Percentiles rank a stretch among this genome's conserved stretches.
Evolutionary conservation across 2,113 vertebrate genomes (phyloP).

Genomic region (Salminus brasiliensis): DNA sequence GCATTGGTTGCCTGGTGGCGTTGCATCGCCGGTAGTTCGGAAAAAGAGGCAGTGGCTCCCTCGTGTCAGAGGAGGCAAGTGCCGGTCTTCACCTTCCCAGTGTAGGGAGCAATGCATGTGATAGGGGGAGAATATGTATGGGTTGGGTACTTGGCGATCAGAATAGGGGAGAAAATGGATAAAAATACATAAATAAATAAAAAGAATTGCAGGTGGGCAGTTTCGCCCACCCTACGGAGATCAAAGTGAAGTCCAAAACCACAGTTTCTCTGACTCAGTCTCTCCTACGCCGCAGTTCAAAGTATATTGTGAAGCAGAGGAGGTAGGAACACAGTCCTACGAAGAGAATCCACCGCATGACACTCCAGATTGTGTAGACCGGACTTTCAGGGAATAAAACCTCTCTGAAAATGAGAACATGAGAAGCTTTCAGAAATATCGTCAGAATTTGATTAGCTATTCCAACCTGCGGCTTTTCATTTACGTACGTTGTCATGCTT

Average conservation of each 20-base stretch:
- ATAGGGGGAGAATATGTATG: too few relatives aligned
- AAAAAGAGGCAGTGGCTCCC: too few relatives aligned
- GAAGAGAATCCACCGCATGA: constrained; percentile 37
- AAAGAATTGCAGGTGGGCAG: not conserved
- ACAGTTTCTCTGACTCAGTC: too few relatives aligned
- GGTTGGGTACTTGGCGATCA: too few relatives aligned
- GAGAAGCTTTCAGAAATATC: not conserved
- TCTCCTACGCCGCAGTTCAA: not conserved
- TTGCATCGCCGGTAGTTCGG: too few relatives aligned
- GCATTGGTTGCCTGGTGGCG: too few relatives aligned
- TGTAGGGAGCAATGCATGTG: too few relatives aligned
- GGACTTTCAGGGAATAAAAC: not conserved
- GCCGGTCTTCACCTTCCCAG: too few relatives aligned
- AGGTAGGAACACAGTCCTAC: not conserved
- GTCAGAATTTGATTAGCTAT: not conserved
- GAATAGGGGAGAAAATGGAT: too few relatives aligned
- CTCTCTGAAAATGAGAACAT: not conserved
- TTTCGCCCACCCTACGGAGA: not conserved
- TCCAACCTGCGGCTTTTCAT: too few relatives aligned
- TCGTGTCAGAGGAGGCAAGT: too few relatives aligned
- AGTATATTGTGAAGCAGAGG: not conserved
- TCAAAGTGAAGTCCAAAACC: not conserved
- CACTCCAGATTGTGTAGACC: constrained; percentile 7
- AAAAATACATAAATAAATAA: too few relatives aligned
- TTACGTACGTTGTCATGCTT: not conserved